phyloP scores from a whole-genome alignment of 2,888 invertebrate species.

The Mylabris sibirica region DNA sequence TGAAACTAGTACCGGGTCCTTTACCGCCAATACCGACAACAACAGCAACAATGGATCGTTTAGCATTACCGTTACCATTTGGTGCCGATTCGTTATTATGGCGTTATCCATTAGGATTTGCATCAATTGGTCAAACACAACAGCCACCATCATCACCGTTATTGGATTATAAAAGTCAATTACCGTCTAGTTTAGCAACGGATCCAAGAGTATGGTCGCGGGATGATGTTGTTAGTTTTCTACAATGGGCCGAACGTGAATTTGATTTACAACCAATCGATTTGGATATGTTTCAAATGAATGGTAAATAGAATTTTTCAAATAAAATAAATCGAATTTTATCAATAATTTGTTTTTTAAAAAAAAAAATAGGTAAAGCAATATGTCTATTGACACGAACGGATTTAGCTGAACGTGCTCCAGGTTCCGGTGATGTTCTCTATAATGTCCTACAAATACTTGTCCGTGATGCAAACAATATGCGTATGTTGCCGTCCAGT shows the following conservation, averaged over 20 bases:
- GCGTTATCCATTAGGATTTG: constrained; percentile 85
- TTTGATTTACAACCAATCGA: constrained; percentile 92
- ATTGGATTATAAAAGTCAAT: constrained; percentile 85
- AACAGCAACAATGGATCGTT: constrained; percentile 75
- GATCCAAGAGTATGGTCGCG: constrained; percentile 92
- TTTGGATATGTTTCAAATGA: constrained; percentile 95
- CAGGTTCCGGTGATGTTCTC: constrained; percentile 91
- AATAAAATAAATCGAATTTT: no score
- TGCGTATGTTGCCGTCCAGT: constrained; percentile 80
- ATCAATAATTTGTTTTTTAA: not conserved
- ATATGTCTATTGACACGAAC: constrained; percentile 87
- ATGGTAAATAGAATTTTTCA: constrained; percentile 68
- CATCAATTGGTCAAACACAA: constrained; percentile 70
- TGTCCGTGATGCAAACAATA: constrained; percentile 79
- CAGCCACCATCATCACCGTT: constrained; percentile 73
- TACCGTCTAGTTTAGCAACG: constrained; percentile 82
- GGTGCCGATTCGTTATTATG: constrained; percentile 81
- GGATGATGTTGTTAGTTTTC: constrained; percentile 86
- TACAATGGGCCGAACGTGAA: constrained; percentile 91
- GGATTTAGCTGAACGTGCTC: constrained; percentile 90
- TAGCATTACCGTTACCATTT: constrained; percentile 80
- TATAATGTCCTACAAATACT: constrained; percentile 92
- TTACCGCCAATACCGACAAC: constrained; percentile 59
- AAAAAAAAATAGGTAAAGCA: constrained; percentile 81
- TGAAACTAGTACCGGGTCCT: constrained; percentile 65